phyloP scores from a whole-genome alignment of 2,797 vertebrate genomes.

The Girardinus metallicus region DNA sequence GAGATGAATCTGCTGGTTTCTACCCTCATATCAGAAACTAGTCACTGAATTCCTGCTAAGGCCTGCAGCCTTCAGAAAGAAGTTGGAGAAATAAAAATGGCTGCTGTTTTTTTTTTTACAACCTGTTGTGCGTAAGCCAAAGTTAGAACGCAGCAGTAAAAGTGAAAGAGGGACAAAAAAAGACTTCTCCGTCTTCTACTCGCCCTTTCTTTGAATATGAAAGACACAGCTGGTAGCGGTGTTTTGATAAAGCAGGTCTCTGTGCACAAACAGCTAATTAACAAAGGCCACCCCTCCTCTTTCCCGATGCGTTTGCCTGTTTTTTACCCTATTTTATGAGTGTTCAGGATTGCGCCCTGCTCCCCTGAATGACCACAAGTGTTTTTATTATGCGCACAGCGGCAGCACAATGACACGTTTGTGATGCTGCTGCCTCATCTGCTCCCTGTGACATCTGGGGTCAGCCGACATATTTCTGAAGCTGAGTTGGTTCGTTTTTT shows the following conservation, averaged over 20 bases:
- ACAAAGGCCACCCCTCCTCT: conserved; percentile 80
- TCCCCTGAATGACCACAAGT: conserved; percentile 72
- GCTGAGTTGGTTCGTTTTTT: conserved; percentile 53
- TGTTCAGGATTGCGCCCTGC: conserved; percentile 64
- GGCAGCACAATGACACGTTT: conserved; percentile 78
- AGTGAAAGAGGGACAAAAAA: conserved; percentile 57
- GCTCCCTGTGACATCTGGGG: conserved; percentile 62
- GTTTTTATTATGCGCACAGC: conserved; percentile 78
- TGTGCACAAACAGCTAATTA: conserved; percentile 92
- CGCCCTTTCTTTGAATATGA: conserved; percentile 86
- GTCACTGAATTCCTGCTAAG: not conserved
- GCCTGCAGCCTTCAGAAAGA: conserved; percentile 3
- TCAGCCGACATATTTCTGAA: conserved; percentile 75
- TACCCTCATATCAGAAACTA: not conserved
- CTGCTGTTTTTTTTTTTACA: conserved; percentile 42
- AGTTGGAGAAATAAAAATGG: conserved; percentile 48
- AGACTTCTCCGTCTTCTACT: conserved; percentile 53
- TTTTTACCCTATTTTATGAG: conserved; percentile 81
- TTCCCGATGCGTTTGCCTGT: conserved; percentile 68
- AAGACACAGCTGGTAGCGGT: conserved; percentile 92
- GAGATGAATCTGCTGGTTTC: not conserved
- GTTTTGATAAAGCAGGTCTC: conserved; percentile 88
- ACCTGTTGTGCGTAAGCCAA: conserved; percentile 66
- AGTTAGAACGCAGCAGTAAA: conserved; percentile 74
- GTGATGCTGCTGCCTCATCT: conserved; percentile 76